phyloP scores from a whole-genome alignment of 2,888 invertebrate species.

The Patella caerulea region DNA sequence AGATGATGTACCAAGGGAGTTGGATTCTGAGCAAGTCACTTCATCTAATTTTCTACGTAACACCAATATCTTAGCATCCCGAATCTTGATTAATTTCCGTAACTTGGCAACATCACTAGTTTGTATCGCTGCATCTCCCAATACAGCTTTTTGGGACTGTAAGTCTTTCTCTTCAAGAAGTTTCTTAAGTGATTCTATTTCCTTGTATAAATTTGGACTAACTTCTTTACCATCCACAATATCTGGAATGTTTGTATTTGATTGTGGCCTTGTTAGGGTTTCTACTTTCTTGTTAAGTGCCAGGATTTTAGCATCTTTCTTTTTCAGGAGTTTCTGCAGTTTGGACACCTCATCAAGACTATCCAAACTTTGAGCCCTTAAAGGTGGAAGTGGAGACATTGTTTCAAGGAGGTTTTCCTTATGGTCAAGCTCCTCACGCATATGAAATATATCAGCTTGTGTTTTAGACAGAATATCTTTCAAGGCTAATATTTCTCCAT shows the following conservation, averaged over 20 bases:
- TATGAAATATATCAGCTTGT: neutral
- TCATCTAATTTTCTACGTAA: conserved; percentile 14
- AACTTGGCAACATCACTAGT: conserved; percentile 8
- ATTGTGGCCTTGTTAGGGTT: neutral
- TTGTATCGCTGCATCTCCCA: conserved; percentile 5
- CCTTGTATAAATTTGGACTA: conserved; percentile 9
- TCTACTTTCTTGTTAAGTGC: neutral
- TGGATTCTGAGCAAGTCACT: neutral
- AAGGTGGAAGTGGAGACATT: neutral
- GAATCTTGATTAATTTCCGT: conserved; percentile 13
- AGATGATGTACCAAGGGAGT: neutral
- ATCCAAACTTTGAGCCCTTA: neutral
- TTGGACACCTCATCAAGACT: neutral
- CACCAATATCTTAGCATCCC: conserved; percentile 13
- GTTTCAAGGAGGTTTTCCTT: neutral
- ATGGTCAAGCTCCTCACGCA: neutral
- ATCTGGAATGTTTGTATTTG: neutral
- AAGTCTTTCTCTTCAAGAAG: conserved; percentile 15
- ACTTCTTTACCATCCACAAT: neutral
- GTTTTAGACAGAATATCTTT: conserved; percentile 4
- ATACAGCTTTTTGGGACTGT: conserved; percentile 13
- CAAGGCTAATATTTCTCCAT: conserved; percentile 29
- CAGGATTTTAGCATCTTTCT: conserved; percentile 15
- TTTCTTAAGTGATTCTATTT: conserved; percentile 13
- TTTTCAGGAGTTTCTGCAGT: conserved; percentile 22